These are phyloP conservation scores for Tachysurus vachellii DNA, from an alignment of 2,113 vertebrate species.

Conservation along the genomic window DNA sequence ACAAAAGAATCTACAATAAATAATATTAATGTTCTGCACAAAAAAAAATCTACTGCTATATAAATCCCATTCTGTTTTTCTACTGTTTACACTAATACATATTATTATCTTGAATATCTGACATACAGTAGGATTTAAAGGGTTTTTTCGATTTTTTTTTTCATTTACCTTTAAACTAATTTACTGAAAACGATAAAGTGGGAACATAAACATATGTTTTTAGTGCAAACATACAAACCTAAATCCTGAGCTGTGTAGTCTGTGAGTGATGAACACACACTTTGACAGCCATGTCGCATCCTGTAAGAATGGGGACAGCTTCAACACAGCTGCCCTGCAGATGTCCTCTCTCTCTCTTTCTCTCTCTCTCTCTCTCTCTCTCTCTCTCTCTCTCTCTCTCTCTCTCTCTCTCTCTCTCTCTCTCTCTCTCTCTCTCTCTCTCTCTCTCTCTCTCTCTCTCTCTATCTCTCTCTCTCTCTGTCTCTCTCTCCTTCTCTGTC, in stretches of 20 bases:
- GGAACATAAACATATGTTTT: background rate
- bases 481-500: too few species aligned
- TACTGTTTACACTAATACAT: background rate
- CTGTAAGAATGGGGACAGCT: constrained; percentile 70
- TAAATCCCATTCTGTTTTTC: background rate
- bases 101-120: background rate
- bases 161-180: background rate
- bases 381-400: constrained; percentile 33
- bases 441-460: too few species aligned
- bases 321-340: constrained; percentile 75
- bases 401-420: too few species aligned
- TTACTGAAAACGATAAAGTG: background rate
- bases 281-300: constrained; percentile 79
- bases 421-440: too few species aligned
- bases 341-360: constrained; percentile 58
- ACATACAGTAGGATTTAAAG: background rate
- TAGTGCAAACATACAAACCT: constrained; percentile 48
- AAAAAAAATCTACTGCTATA: too few species aligned
- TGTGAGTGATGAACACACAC: constrained; percentile 64
- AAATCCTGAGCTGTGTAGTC: constrained; percentile 52
- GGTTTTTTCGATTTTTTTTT: background rate
- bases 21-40: background rate
- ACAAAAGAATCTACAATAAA: background rate
- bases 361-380: constrained; percentile 51
- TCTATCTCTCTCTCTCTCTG: too few species aligned